Base-by-base conservation (phyloP, 2,888 invertebrate species). In the Physocephala rufipes region DNA sequence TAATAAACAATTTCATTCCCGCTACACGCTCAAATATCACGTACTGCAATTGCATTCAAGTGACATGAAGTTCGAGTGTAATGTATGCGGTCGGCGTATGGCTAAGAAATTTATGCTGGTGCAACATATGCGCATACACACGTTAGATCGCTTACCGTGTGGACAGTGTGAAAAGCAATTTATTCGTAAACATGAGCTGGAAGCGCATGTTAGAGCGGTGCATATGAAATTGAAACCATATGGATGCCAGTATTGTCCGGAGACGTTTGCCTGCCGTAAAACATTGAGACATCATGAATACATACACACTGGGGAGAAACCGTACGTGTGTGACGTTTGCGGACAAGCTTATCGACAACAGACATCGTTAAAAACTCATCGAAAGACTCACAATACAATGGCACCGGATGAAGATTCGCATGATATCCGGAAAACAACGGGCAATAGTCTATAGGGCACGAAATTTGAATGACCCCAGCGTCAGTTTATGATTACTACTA, bases 281-380 rank as follows among this genome's bases (percentile, higher is more conserved):
- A 83, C 82, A 0, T 71, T 82, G 67, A 77, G 80, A 0, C 82
- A 83, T 68, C 82, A 83, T 51, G 82, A 82, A 59, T 83, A 82
- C 59, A 82, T 83, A 45, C 86, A 86, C 73, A 85, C 86, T 0
- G 86, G 86, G 0, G 86, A 86, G 69, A 86, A 85, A 61, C 86
- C 86, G 0, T 83, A 84, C 61, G 79, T 79, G 0, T 86, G 86
- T 67, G 78, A 81, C 19, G 74, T 82, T 4, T 86, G 86, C 45
- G 81, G 82, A 0, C 83, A 83, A 72, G 78, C 80, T 0, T 83
- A 81, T 71, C 78, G 82, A 0, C 82, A 83, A 68, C 82, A 83
- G 73, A 82, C 83, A 2, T 82, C 82, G 69, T 78, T 83, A 36
- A 82, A 82, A 71, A 82, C 81, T 55, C 82, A 82, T 58, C 78